Percentiles rank a stretch among this genome's conserved stretches.
These are phyloP conservation scores for Aelia acuminata DNA, from an alignment of 2,888 invertebrate genomes.

Conservation along the genomic window DNA sequence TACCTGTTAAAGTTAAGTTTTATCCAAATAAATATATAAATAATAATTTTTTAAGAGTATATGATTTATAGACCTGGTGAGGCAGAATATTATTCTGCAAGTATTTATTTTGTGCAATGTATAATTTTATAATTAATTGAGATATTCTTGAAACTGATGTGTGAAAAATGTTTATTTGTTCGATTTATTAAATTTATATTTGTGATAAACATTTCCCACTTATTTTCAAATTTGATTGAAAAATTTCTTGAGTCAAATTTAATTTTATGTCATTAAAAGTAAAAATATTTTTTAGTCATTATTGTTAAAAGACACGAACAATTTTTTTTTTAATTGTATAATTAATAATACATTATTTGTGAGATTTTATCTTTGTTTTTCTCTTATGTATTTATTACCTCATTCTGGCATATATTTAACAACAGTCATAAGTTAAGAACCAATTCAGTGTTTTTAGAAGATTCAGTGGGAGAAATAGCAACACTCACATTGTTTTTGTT, in stretches of 20 bases:
- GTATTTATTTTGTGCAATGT: neutral
- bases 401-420: too few species aligned
- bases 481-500: too few species aligned
- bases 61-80: neutral
- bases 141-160: neutral
- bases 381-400: too few species aligned
- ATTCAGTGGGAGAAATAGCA: too few species aligned
- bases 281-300: conserved; percentile 3
- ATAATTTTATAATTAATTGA: neutral
- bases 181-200: neutral
- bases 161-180: neutral
- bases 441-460: too few species aligned
- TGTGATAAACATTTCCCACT: neutral
- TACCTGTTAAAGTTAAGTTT: conserved; percentile 44
- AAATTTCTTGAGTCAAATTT: conserved; percentile 1
- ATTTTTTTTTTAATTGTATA: neutral
- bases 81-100: neutral
- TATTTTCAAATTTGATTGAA: neutral
- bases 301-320: conserved; percentile 6
- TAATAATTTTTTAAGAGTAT: neutral
- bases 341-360: conserved; percentile 13
- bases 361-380: neutral
- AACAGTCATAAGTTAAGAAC: too few species aligned
- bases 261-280: neutral
- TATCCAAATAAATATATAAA: conserved; percentile 8